phyloP scores from a whole-genome alignment of 1,140 invertebrate species.

The Mizuhopecten yessoensis region DNA sequence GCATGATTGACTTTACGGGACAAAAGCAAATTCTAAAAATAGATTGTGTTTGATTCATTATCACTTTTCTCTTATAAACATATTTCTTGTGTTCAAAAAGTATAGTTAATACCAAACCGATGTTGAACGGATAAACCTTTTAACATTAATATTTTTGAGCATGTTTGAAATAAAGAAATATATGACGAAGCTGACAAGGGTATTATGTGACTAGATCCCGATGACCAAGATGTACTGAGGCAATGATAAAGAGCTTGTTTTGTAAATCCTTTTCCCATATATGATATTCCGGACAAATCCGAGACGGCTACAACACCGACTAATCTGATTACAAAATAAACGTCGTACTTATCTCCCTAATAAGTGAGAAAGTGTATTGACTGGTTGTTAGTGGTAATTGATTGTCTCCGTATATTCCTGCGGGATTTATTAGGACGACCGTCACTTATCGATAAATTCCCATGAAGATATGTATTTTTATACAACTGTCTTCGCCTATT shows the following conservation, averaged over 20 bases:
- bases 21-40: no score
- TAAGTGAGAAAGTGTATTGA: conserved; percentile 7
- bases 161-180: no score
- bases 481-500: no score
- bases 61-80: no score
- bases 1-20: no score
- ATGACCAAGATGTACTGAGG: neutral
- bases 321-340: conserved; percentile 13
- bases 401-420: neutral
- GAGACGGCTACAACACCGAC: neutral
- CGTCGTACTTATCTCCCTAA: neutral
- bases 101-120: no score
- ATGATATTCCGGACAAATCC: neutral
- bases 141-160: no score
- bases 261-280: neutral
- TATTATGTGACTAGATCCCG: no score
- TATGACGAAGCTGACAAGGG: no score
- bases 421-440: neutral
- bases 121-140: no score
- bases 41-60: no score
- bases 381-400: neutral
- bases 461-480: neutral
- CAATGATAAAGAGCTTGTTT: neutral
- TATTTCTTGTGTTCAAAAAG: no score
- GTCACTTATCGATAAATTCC: neutral